Percentiles rank a stretch among this genome's conserved stretches.
Conservation (phyloP, 2,797 vertebrate genomes). For the Spinus olivaceus region DNA sequence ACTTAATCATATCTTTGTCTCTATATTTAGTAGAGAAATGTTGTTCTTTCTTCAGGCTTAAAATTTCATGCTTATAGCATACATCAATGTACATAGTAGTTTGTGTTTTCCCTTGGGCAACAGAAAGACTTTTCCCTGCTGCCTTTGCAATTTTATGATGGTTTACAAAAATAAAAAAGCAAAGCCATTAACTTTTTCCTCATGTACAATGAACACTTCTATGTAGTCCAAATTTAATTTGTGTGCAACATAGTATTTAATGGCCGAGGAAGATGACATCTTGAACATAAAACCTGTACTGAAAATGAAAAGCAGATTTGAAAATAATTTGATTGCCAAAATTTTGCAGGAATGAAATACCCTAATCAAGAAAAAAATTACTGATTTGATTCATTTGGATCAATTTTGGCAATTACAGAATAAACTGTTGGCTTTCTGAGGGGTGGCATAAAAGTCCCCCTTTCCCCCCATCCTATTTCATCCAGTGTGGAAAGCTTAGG, state of each 20-base stretch:
- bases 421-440: not conserved
- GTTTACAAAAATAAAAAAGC: not conserved
- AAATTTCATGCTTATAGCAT: not conserved
- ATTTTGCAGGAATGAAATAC: not conserved
- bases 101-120: not conserved
- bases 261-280: not conserved
- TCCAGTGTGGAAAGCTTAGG: not conserved
- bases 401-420: not conserved
- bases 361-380: not conserved
- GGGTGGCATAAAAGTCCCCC: not conserved
- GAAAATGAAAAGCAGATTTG: not conserved
- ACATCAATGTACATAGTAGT: not conserved
- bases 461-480: fast-evolving
- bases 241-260: not conserved
- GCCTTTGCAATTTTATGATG: not conserved
- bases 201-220: not conserved
- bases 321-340: not conserved
- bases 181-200: not conserved
- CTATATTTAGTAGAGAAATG: not conserved
- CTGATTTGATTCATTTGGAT: not conserved
- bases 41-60: not conserved
- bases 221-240: not conserved
- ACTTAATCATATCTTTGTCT: not conserved
- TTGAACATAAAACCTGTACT: not conserved
- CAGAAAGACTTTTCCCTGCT: not conserved